Evolutionary conservation across 1,140 invertebrate species (phyloP), one percentile per base, ranked within the genome.

Genomic region (Psilanteris sp.): DNA sequence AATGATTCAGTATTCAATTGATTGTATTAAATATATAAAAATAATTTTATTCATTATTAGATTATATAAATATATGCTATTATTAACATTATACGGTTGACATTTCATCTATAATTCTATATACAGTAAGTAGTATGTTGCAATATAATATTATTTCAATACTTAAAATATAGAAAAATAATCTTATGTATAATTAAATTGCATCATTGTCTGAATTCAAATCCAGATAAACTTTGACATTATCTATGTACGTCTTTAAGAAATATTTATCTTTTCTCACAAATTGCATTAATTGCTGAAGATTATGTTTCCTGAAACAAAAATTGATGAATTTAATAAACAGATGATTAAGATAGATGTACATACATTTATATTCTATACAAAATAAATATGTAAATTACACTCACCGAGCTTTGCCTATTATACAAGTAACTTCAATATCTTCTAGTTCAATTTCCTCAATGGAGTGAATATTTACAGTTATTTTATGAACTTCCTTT

Each of bases 321-420:
- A 43, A 14, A 11, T 32, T 14, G n/a, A n/a, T n/a, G n/a, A n/a
- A n/a, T n/a, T n/a, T n/a, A n/a, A 32, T 32, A 13, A 32, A 32
- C 13, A 14, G 10, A 13, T 32, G 4, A 32, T 32, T n/a, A n/a
- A n/a, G n/a, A n/a, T n/a, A n/a, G n/a, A n/a, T n/a, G n/a, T n/a
- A n/a, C n/a, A n/a, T n/a, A n/a, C n/a, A n/a, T n/a, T n/a, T n/a
- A n/a, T n/a, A n/a, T n/a, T n/a, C n/a, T n/a, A n/a, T n/a, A n/a
- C n/a, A n/a, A n/a, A n/a, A n/a, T n/a, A 36, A 36, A 16, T 5
- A 2, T n/a, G 7, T 39, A 6, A 39, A 20, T 39, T n/a, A 50
- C 13, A 14, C 32, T 52, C 26, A 52, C 46, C 13, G 7, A 24
- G n/a, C 46, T 9, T 15, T 52, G 8, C 46, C 46, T 6, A 36